Percentiles rank a stretch among this genome's conserved stretches.
Evolutionary conservation across 2,797 vertebrate genomes (phyloP).

Genomic region (Helicolenus hilgendorfi): DNA sequence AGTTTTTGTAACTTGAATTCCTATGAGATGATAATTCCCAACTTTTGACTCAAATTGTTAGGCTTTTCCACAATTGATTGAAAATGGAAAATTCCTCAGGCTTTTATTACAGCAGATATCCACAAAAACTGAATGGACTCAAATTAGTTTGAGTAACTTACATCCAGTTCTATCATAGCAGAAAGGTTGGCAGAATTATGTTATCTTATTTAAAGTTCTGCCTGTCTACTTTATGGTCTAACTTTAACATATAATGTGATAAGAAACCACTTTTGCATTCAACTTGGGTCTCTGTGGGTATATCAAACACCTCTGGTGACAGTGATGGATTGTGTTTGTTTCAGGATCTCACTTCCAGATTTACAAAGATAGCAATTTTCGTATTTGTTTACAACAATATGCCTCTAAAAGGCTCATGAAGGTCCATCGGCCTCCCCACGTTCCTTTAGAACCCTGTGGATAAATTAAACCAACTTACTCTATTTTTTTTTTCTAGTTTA

Average conservation of each 20-base stretch:
- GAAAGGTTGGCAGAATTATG: neutral
- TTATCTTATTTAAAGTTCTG: slow-evolving; percentile 15
- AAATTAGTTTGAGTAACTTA: neutral
- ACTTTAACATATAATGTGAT: slow-evolving; percentile 26
- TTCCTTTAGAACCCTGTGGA: neutral
- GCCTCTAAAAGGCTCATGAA: neutral
- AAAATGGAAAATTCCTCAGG: neutral
- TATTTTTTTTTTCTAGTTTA: neutral
- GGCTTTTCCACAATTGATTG: neutral
- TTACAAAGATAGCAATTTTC: slow-evolving; percentile 31
- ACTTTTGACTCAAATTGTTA: neutral
- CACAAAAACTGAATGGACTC: neutral
- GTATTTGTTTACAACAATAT: slow-evolving; percentile 31
- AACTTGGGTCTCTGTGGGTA: neutral
- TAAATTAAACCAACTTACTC: neutral
- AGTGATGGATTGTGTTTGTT: slow-evolving; percentile 65
- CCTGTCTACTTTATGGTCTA: slow-evolving; percentile 1
- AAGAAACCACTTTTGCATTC: slow-evolving; percentile 44
- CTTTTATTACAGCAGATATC: neutral
- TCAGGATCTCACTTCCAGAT: slow-evolving; percentile 39
- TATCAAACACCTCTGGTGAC: slow-evolving; percentile 48
- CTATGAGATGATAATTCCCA: neutral
- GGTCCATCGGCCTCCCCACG: neutral
- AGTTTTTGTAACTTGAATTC: neutral
- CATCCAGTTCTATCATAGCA: neutral